Percentiles rank a stretch among this genome's conserved stretches.
These are phyloP conservation scores for Lacanobia wlatinum DNA, from an alignment of 2,888 invertebrate genomes.

Conservation along the genomic window DNA sequence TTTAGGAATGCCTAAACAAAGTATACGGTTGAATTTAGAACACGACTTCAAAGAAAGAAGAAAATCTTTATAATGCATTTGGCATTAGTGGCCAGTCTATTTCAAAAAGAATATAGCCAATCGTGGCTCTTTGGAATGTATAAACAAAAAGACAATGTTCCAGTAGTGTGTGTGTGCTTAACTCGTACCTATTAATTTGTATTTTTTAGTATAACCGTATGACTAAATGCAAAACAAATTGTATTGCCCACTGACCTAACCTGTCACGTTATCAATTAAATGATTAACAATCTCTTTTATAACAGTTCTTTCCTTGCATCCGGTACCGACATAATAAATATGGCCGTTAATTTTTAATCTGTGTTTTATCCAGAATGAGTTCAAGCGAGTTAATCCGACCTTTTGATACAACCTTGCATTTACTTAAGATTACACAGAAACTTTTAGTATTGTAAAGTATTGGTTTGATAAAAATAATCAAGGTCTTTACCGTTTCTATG, in stretches of 20 bases:
- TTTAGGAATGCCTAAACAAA: neutral
- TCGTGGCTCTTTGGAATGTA: too few relatives aligned
- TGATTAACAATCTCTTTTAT: slow-evolving; percentile 31
- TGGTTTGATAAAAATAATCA: slow-evolving; percentile 31
- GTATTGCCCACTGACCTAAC: slow-evolving; percentile 24
- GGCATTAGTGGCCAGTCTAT: too few relatives aligned
- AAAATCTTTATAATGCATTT: too few relatives aligned
- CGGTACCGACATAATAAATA: slow-evolving; percentile 57
- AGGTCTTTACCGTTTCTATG: slow-evolving; percentile 38
- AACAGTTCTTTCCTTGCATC: slow-evolving; percentile 52
- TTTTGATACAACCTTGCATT: slow-evolving; percentile 68
- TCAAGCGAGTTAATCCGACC: slow-evolving; percentile 63
- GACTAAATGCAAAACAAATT: slow-evolving; percentile 5
- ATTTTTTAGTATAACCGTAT: neutral
- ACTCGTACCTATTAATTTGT: too few relatives aligned
- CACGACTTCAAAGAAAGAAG: too few relatives aligned
- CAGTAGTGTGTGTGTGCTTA: too few relatives aligned
- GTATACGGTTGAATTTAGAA: too few relatives aligned
- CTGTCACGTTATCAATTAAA: slow-evolving; percentile 39
- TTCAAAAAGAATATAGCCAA: too few relatives aligned
- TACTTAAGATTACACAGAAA: slow-evolving; percentile 59
- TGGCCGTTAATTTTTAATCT: slow-evolving; percentile 44
- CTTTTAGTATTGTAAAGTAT: neutral
- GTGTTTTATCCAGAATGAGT: slow-evolving; percentile 53
- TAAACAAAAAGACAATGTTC: too few relatives aligned